Percentiles rank a stretch among this genome's conserved stretches.
Evolutionary conservation across 2,888 invertebrate species (phyloP).

Genomic region (Polyploca ridens): DNA sequence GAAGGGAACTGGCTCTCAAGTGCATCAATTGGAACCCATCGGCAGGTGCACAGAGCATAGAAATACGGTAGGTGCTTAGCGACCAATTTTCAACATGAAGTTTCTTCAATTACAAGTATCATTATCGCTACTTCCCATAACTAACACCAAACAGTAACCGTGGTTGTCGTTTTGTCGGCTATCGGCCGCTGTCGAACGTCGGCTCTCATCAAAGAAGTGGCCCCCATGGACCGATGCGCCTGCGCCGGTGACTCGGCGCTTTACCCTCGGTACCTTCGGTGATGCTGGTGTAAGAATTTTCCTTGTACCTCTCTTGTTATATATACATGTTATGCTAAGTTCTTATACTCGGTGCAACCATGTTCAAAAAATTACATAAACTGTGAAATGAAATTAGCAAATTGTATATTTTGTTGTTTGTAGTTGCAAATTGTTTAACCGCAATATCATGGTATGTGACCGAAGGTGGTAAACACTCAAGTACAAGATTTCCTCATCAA

Average conservation of each 20-base stretch:
- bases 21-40: too few species aligned
- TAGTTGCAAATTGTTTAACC: too few species aligned
- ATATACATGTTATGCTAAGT: not conserved
- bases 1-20: too few species aligned
- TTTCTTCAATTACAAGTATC: not conserved
- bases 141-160: slow-evolving; percentile 35
- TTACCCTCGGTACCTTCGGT: slow-evolving; percentile 49
- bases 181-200: slow-evolving; percentile 79
- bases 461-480: too few species aligned
- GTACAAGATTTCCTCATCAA: too few species aligned
- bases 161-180: slow-evolving; percentile 79
- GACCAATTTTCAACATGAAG: not conserved
- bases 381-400: too few species aligned
- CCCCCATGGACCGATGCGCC: slow-evolving; percentile 66
- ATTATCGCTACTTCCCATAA: slow-evolving; percentile 42
- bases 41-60: too few species aligned
- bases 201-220: slow-evolving; percentile 77
- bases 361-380: too few species aligned
- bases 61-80: too few species aligned
- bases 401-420: too few species aligned
- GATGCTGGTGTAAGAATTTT: slow-evolving; percentile 61
- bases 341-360: not conserved
- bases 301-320: slow-evolving; percentile 59
- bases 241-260: slow-evolving; percentile 76
- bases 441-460: too few species aligned